Conservation (phyloP, 2,797 vertebrate genomes). For the Prunella strophiata region DNA sequence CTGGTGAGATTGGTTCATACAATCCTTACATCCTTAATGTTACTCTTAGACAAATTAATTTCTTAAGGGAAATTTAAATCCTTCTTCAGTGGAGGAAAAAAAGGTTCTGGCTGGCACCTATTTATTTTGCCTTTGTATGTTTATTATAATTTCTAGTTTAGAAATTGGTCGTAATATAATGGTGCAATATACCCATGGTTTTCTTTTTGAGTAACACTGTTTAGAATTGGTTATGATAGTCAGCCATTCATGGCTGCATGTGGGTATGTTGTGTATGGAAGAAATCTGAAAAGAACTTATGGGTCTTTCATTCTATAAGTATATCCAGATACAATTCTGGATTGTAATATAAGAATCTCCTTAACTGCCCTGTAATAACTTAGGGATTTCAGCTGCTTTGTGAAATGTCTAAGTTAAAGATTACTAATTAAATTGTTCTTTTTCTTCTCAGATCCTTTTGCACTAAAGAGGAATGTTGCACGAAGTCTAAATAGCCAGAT, state of each 20-base stretch:
- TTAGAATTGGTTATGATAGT: neutral
- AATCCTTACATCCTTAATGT: constrained; percentile 29
- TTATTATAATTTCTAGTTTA: neutral
- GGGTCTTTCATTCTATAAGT: neutral
- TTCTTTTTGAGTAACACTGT: neutral
- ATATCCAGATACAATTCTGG: neutral
- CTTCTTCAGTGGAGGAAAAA: neutral
- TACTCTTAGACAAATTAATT: neutral
- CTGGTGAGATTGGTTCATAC: constrained; percentile 25
- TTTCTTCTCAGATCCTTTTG: constrained; percentile 89
- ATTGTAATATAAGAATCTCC: neutral
- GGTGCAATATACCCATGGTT: neutral
- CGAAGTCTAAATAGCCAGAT: constrained; percentile 98
- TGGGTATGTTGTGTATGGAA: neutral
- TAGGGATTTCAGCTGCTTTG: constrained; percentile 7
- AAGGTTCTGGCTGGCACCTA: neutral
- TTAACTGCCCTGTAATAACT: neutral
- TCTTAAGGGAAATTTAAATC: neutral
- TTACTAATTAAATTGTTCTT: constrained; percentile 11
- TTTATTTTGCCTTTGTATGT: neutral
- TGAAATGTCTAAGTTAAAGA: neutral
- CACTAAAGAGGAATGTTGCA: constrained; percentile 96
- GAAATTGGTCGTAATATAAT: neutral
- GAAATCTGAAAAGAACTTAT: neutral
- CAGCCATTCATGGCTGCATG: neutral